A percentile compares a stretch with the other conserved stretches of the same genome.
These are phyloP conservation scores for Apoderus coryli DNA, from an alignment of 2,888 invertebrate species.

Conservation along the genomic window DNA sequence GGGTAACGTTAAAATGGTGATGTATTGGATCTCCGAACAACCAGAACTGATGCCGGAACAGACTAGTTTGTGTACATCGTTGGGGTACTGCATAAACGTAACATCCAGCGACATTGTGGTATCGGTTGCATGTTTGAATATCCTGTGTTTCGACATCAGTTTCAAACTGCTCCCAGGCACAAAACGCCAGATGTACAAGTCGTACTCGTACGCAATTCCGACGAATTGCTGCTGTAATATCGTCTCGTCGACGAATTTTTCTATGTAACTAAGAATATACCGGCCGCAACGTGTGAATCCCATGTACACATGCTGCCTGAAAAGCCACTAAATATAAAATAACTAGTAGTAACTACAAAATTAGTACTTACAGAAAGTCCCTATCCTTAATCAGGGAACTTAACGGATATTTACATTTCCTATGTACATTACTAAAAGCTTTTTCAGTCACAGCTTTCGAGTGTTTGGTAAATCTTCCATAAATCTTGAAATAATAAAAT, in stretches of 20 bases:
- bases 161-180: constrained; percentile 28
- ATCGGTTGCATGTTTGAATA: constrained; percentile 30
- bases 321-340: constrained; percentile 20
- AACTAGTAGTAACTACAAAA: background rate
- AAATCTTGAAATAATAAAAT: constrained; percentile 25
- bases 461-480: constrained; percentile 29
- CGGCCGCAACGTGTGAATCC: constrained; percentile 91
- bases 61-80: constrained; percentile 47
- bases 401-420: constrained; percentile 27
- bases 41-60: constrained; percentile 43
- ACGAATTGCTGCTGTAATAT: constrained; percentile 11
- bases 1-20: constrained; percentile 54
- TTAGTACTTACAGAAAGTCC: constrained; percentile 24
- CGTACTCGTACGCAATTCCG: constrained; percentile 26
- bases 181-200: constrained; percentile 32
- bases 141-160: constrained; percentile 29
- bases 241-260: constrained; percentile 22
- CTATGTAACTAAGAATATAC: constrained; percentile 74
- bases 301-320: constrained; percentile 82
- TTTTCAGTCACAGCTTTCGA: constrained; percentile 31
- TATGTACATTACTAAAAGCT: constrained; percentile 29
- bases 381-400: constrained; percentile 22
- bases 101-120: constrained; percentile 37
- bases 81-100: constrained; percentile 57
- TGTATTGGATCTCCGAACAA: constrained; percentile 39